Percentiles rank a stretch among this genome's conserved stretches.
Evolutionary conservation across 2,797 vertebrate species (phyloP).

Genomic region (Zenarchopterus dispar): DNA sequence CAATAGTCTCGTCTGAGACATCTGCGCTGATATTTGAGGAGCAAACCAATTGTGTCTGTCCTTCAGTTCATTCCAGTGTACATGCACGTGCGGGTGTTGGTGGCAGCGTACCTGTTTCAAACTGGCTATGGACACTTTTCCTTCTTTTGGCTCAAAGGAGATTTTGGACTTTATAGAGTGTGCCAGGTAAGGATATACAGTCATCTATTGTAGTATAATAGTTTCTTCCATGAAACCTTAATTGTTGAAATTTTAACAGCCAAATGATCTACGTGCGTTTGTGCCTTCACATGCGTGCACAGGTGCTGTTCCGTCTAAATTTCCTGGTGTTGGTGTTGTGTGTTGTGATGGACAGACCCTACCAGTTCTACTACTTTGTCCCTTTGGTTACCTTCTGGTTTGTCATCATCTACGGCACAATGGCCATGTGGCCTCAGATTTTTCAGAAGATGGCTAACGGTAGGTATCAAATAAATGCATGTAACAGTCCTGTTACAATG

Average conservation of each 20-base stretch:
- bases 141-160: constrained; percentile 98
- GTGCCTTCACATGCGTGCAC: constrained; percentile 5
- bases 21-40: neutral
- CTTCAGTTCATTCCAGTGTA: constrained; percentile 96
- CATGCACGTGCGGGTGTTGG: constrained; percentile 97
- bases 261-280: neutral
- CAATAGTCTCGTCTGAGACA: neutral
- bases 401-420: constrained; percentile 90
- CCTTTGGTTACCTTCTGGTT: constrained; percentile 98
- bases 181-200: constrained; percentile 86
- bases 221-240: neutral
- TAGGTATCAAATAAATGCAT: constrained; percentile 64
- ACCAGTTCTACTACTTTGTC: constrained; percentile 99
- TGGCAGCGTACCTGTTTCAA: constrained; percentile 97
- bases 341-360: constrained; percentile 95
- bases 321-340: constrained; percentile 96
- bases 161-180: constrained; percentile 95
- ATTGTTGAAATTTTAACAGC: neutral
- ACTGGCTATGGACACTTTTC: constrained; percentile 99
- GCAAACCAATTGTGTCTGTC: neutral
- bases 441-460: constrained; percentile 94
- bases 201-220: neutral
- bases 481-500: neutral
- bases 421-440: constrained; percentile 97
- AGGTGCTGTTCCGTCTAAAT: constrained; percentile 98